Evolutionary conservation across 2,797 vertebrate species (phyloP).

Genomic region (Protonibea diacanthus): DNA sequence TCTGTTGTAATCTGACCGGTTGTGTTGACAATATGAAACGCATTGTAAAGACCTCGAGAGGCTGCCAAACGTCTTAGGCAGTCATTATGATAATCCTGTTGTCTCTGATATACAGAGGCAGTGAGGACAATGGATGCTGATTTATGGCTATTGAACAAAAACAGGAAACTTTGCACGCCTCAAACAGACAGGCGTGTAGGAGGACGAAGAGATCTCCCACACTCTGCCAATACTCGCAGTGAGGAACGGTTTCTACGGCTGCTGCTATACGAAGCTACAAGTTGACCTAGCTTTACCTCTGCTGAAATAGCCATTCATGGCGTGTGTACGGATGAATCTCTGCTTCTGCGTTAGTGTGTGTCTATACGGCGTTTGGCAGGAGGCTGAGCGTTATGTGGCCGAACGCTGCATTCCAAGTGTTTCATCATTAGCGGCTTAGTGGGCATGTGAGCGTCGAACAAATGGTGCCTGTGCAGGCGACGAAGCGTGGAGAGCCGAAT

Average conservation of each 20-base stretch:
- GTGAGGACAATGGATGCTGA: background rate
- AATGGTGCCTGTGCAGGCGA: slow-evolving; percentile 33
- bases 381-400: slow-evolving; percentile 12
- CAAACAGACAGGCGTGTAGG: background rate
- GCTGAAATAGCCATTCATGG: background rate
- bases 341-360: background rate
- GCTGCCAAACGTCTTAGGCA: background rate
- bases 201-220: background rate
- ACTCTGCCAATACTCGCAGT: background rate
- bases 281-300: background rate
- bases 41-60: background rate
- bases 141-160: background rate
- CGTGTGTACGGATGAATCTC: background rate
- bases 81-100: background rate
- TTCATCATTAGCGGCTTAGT: slow-evolving; percentile 52
- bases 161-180: background rate
- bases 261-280: background rate
- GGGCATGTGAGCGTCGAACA: slow-evolving; percentile 41
- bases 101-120: background rate
- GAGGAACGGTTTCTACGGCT: background rate
- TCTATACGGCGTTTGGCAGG: slow-evolving; percentile 37
- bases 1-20: background rate
- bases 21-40: slow-evolving; percentile 5
- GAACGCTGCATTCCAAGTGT: slow-evolving; percentile 18
- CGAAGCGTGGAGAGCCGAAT: background rate